Percentiles rank a stretch among this genome's conserved stretches.
These are phyloP conservation scores for Palythoa caribaeorum DNA, from an alignment of 92 coral and sea anemone genomes.

Conservation along the genomic window DNA sequence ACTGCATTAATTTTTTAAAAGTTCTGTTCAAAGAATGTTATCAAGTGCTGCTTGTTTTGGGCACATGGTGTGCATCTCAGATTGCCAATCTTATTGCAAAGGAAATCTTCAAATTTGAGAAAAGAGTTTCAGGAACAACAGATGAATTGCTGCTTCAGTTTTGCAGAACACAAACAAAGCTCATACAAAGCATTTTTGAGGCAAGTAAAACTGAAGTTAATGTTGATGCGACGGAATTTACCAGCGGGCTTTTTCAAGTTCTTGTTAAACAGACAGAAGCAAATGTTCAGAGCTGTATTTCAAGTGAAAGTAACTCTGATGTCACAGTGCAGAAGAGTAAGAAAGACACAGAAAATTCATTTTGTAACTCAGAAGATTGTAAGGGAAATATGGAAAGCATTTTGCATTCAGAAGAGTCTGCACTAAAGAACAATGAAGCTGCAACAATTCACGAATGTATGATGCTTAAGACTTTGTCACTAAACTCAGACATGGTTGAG, in stretches of 20 bases:
- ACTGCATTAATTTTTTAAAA: slow-evolving; percentile 44
- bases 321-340: neutral
- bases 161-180: slow-evolving; percentile 62
- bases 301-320: neutral
- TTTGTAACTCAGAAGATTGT: neutral
- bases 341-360: neutral
- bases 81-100: slow-evolving; percentile 35
- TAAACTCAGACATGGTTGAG: neutral
- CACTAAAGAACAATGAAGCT: neutral
- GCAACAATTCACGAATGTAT: neutral
- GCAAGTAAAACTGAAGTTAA: slow-evolving; percentile 1
- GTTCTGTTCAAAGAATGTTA: slow-evolving; percentile 55
- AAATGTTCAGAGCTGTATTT: neutral
- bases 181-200: slow-evolving; percentile 24
- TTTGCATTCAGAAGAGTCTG: neutral
- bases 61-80: slow-evolving; percentile 58
- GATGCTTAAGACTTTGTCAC: slow-evolving; percentile 12
- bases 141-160: slow-evolving; percentile 46
- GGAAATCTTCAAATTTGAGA: slow-evolving; percentile 70
- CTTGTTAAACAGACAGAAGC: slow-evolving; percentile 27
- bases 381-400: neutral
- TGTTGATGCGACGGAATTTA: slow-evolving; percentile 25
- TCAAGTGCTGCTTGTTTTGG: slow-evolving; percentile 70
- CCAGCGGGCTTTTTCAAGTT: slow-evolving; percentile 30
- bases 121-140: slow-evolving; percentile 40